phyloP scores from a whole-genome alignment of 2,113 vertebrate genomes.

The Anseranas semipalmata region DNA sequence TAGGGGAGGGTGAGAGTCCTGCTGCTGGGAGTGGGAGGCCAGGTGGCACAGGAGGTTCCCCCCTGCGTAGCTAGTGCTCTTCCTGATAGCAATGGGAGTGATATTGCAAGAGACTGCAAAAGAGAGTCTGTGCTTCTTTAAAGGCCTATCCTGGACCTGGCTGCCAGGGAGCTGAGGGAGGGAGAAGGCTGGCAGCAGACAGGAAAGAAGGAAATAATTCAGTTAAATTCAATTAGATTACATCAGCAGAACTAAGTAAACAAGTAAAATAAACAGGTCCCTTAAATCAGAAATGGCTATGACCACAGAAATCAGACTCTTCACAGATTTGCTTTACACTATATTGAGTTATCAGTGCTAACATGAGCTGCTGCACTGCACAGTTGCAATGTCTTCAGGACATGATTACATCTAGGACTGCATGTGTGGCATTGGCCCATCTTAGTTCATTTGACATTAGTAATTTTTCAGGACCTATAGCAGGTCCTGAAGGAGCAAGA shows the following conservation, averaged over 20 bases:
- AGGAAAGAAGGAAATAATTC: background rate
- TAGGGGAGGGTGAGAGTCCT: background rate
- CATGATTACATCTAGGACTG: background rate
- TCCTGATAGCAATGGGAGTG: background rate
- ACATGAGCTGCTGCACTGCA: background rate
- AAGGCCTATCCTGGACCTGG: background rate
- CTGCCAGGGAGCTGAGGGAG: background rate
- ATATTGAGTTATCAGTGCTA: background rate
- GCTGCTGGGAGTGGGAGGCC: background rate
- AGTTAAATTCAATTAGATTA: conserved; percentile 7
- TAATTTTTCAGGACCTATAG: background rate
- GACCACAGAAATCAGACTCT: background rate
- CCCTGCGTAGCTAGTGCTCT: background rate
- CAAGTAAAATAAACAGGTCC: background rate
- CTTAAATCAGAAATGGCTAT: background rate
- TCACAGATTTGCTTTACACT: background rate
- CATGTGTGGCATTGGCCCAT: rapidly evolving
- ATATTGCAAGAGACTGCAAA: background rate
- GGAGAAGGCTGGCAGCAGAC: background rate
- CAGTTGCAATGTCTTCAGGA: background rate
- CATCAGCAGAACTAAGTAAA: background rate
- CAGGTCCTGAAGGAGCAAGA: background rate
- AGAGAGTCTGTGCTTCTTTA: background rate
- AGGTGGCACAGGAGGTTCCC: background rate
- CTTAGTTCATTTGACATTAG: rapidly evolving